These are phyloP conservation scores for Phrynocephalus forsythii DNA, from an alignment of 2,797 vertebrate genomes.

Conservation along the genomic window DNA sequence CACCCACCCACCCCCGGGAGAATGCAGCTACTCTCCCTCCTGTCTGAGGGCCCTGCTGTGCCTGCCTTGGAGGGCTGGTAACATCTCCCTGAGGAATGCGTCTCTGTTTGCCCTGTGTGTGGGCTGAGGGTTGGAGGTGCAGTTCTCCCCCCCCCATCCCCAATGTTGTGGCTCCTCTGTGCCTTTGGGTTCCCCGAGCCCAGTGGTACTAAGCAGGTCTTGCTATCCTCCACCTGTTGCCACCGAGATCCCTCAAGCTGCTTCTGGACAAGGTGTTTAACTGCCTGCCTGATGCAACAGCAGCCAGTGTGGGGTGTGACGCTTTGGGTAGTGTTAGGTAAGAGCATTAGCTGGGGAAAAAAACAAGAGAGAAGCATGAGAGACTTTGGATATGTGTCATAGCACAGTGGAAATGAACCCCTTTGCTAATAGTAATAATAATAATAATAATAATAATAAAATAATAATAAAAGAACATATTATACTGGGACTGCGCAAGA, in stretches of 20 bases:
- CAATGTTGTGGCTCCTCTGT: not conserved
- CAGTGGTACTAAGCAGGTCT: too few species aligned
- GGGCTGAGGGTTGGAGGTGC: not conserved
- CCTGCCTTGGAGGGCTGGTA: too few species aligned
- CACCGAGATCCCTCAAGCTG: not conserved
- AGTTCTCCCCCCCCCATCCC: not conserved
- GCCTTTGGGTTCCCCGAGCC: not conserved
- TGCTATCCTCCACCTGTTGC: not conserved
- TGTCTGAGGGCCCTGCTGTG: not conserved
- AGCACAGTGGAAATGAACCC: not conserved
- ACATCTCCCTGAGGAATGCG: too few species aligned
- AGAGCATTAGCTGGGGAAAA: not conserved
- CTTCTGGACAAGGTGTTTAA: not conserved
- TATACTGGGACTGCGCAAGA: rapidly evolving
- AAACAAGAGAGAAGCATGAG: not conserved
- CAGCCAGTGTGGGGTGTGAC: not conserved
- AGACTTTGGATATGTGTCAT: too few species aligned
- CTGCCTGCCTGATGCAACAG: not conserved
- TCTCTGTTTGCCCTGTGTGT: too few species aligned
- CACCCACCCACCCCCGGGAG: not conserved
- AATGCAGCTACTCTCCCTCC: not conserved
- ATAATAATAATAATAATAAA: conserved; percentile 35
- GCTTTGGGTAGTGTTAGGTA: not conserved
- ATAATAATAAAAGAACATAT: conserved; percentile 12
- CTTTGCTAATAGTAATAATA: too few species aligned